These are phyloP conservation scores for Nothocercus julius DNA, from an alignment of 2,113 vertebrate genomes.

Conservation along the genomic window DNA sequence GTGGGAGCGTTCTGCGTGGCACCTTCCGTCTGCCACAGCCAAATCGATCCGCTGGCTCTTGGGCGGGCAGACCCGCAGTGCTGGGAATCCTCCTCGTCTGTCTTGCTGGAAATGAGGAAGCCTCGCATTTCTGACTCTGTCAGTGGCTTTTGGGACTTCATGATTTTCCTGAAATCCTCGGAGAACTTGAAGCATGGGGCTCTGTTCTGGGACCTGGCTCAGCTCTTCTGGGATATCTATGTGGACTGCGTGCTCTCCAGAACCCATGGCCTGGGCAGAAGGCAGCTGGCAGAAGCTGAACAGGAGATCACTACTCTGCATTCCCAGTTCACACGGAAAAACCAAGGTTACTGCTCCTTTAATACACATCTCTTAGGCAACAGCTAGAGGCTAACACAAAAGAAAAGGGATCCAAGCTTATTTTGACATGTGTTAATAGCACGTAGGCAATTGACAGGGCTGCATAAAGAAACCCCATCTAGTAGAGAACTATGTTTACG, in stretches of 20 bases:
- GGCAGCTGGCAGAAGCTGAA: constrained; percentile 71
- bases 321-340: constrained; percentile 70
- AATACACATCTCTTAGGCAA: not conserved
- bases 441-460: not conserved
- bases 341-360: constrained; percentile 64
- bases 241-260: constrained; percentile 91
- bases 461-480: not conserved
- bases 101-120: constrained; percentile 89
- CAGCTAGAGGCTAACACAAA: not conserved
- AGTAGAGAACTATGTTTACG: not conserved
- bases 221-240: constrained; percentile 95
- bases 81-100: constrained; percentile 90
- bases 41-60: constrained; percentile 84
- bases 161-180: constrained; percentile 90
- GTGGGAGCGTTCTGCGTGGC: constrained; percentile 75
- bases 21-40: constrained; percentile 76
- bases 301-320: constrained; percentile 62
- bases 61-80: constrained; percentile 86
- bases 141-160: constrained; percentile 92
- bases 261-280: constrained; percentile 91
- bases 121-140: constrained; percentile 90
- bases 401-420: not conserved
- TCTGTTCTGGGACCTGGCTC: constrained; percentile 94
- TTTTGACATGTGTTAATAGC: not conserved
- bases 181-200: constrained; percentile 88